Conservation (phyloP, 2,888 invertebrate genomes). For the Pheosia tremula region DNA sequence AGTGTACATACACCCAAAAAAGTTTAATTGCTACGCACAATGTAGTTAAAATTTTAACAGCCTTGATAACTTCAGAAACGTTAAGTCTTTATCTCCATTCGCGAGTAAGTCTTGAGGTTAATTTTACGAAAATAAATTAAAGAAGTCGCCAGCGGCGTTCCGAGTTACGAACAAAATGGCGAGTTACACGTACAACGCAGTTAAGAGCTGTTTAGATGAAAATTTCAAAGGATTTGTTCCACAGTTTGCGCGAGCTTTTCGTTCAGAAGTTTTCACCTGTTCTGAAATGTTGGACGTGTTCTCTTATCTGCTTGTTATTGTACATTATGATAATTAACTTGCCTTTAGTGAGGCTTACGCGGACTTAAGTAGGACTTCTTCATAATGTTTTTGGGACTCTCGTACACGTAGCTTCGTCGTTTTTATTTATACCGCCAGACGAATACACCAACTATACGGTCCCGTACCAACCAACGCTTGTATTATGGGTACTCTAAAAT, state of each 20-base stretch:
- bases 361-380: background rate
- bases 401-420: too few species aligned
- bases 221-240: conserved; percentile 73
- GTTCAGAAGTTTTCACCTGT: conserved; percentile 62
- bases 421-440: too few species aligned
- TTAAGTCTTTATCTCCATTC: conserved; percentile 24
- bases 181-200: conserved; percentile 53
- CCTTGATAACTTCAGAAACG: background rate
- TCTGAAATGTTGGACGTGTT: conserved; percentile 53
- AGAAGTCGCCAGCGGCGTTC: conserved; percentile 64
- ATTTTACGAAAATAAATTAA: conserved; percentile 73
- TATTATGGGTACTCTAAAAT: too few species aligned
- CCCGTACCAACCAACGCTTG: too few species aligned
- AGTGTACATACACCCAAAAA: too few species aligned
- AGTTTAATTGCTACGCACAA: background rate
- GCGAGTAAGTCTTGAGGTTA: conserved; percentile 51
- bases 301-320: conserved; percentile 54
- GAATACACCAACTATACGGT: too few species aligned
- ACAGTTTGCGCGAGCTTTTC: conserved; percentile 55
- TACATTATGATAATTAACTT: conserved; percentile 40
- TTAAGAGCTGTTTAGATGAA: conserved; percentile 70
- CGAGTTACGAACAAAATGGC: conserved; percentile 61
- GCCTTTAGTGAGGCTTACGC: background rate
- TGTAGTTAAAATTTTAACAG: background rate
- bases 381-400: background rate